Conservation (phyloP, 2,888 invertebrate species). For the Ophioninae sp. region DNA sequence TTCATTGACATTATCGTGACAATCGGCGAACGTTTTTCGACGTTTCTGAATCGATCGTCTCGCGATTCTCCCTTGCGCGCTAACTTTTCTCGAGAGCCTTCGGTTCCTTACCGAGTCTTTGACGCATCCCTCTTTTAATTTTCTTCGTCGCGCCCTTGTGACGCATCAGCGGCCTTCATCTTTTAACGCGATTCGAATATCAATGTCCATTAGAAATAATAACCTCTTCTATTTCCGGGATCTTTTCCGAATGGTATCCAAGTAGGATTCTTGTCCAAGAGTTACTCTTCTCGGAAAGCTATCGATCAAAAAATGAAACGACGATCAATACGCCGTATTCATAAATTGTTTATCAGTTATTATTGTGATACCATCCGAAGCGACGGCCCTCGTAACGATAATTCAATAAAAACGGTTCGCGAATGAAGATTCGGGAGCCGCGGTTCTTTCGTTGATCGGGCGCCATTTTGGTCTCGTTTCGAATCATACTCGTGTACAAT, state of each 20-base stretch:
- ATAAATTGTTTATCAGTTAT: not conserved
- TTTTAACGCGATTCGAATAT: not conserved
- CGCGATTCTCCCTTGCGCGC: slow-evolving; percentile 3
- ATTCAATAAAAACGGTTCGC: not conserved
- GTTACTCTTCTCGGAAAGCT: too few relatives aligned
- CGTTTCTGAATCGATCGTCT: slow-evolving; percentile 24
- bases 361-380: not conserved
- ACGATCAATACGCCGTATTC: too few relatives aligned
- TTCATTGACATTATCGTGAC: too few relatives aligned
- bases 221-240: too few relatives aligned
- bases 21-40: slow-evolving; percentile 45
- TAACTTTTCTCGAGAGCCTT: not conserved
- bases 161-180: too few relatives aligned
- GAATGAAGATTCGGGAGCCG: slow-evolving; percentile 17
- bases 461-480: slow-evolving; percentile 13
- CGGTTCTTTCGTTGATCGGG: slow-evolving; percentile 15
- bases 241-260: too few relatives aligned
- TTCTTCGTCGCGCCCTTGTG: too few relatives aligned
- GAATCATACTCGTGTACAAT: not conserved
- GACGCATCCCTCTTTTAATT: not conserved
- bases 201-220: too few relatives aligned
- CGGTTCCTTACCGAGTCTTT: not conserved
- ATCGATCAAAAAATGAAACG: not conserved
- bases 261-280: too few relatives aligned
- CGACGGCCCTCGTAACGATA: too few relatives aligned